A percentile compares a stretch with the other conserved stretches of the same genome.
These are phyloP conservation scores for Nycteola revayana DNA, from an alignment of 2,888 invertebrate genomes.

Conservation along the genomic window DNA sequence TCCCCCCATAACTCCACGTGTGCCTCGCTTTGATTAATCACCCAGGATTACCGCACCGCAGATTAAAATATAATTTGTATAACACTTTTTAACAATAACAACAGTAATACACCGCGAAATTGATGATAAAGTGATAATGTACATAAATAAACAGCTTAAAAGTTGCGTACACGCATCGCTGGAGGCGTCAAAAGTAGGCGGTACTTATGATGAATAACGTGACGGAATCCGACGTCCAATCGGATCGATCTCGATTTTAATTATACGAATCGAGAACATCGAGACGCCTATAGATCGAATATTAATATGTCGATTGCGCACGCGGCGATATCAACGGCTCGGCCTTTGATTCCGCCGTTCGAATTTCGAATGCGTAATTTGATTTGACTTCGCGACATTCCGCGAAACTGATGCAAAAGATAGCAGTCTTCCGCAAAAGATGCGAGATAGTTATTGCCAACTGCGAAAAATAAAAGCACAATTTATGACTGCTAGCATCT, in stretches of 20 bases:
- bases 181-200: constrained; percentile 80
- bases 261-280: constrained; percentile 79
- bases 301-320: constrained; percentile 77
- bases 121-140: constrained; percentile 46
- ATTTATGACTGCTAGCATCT: constrained; percentile 42
- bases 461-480: constrained; percentile 45
- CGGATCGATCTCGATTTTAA: constrained; percentile 78
- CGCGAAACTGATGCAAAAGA: constrained; percentile 56
- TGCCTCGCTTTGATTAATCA: constrained; percentile 63
- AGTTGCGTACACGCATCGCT: constrained; percentile 74
- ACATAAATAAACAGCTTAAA: constrained; percentile 63
- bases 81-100: constrained; percentile 39
- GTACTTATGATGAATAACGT: constrained; percentile 73
- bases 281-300: constrained; percentile 74
- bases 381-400: constrained; percentile 67
- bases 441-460: constrained; percentile 43
- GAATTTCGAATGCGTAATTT: constrained; percentile 73
- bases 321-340: constrained; percentile 57
- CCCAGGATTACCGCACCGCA: constrained; percentile 44
- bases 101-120: constrained; percentile 50
- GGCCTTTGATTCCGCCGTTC: constrained; percentile 67
- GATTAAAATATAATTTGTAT: constrained; percentile 52
- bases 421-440: constrained; percentile 58
- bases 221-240: constrained; percentile 76
- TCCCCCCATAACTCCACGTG: constrained; percentile 41